A percentile compares a stretch with the other conserved stretches of the same genome.
Evolutionary conservation across 2,888 invertebrate genomes (phyloP).

Genomic region (Ormyrus thymus): DNA sequence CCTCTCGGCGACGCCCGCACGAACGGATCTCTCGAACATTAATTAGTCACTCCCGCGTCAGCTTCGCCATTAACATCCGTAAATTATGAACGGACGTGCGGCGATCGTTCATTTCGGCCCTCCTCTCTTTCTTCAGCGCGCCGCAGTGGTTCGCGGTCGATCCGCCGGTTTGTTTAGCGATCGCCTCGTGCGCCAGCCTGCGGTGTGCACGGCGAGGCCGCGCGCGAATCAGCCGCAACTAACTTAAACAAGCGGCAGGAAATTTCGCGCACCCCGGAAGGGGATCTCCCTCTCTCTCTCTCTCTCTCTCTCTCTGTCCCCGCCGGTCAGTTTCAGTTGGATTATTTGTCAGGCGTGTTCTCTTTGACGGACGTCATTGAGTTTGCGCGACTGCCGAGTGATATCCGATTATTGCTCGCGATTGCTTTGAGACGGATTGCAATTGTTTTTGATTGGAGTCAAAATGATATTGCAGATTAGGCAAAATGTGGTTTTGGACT

Average conservation of each 20-base stretch:
- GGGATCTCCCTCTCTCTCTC: too few species aligned
- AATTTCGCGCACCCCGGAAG: conserved; percentile 22
- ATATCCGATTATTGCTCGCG: too few species aligned
- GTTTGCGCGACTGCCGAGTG: too few species aligned
- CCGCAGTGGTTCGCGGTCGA: conserved; percentile 9
- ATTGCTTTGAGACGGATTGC: too few species aligned
- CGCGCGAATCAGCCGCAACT: not conserved
- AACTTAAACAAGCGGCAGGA: conserved; percentile 36
- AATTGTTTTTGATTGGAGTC: too few species aligned
- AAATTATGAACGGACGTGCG: conserved; percentile 14
- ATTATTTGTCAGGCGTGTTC: too few species aligned
- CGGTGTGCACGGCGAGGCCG: not conserved
- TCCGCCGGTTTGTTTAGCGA: conserved; percentile 11
- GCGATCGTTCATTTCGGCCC: not conserved
- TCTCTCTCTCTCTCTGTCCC: too few species aligned
- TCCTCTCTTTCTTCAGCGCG: too few species aligned
- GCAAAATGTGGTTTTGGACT: too few species aligned
- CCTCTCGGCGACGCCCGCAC: not conserved
- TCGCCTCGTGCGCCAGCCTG: not conserved
- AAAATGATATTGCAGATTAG: too few species aligned
- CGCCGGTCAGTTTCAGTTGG: too few species aligned
- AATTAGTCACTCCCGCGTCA: conserved; percentile 35
- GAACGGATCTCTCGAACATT: not conserved
- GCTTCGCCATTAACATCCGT: conserved; percentile 25
- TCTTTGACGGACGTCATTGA: too few species aligned